Evolutionary conservation across 2,888 invertebrate species (phyloP).

Genomic region (Aphelenchoides bicaudatus): DNA sequence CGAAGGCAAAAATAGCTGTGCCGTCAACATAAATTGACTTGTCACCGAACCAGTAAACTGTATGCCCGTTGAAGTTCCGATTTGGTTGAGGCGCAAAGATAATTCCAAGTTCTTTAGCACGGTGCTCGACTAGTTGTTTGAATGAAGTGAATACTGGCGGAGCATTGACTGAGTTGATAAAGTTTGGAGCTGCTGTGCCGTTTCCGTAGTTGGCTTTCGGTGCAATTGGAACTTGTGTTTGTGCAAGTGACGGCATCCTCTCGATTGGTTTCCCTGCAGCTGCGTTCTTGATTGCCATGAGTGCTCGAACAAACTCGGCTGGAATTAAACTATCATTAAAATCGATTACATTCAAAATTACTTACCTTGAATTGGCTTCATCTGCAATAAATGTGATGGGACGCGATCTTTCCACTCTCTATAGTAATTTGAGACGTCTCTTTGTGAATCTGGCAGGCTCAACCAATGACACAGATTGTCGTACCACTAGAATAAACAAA

Average conservation of each 20-base stretch:
- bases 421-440: conserved; percentile 84
- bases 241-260: too few species aligned
- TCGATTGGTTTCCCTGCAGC: conserved; percentile 16
- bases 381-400: conserved; percentile 64
- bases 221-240: too few species aligned
- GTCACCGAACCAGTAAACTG: conserved; percentile 77
- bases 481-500: conserved; percentile 61
- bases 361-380: conserved; percentile 28
- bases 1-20: conserved; percentile 75
- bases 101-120: conserved; percentile 69
- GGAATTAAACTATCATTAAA: conserved; percentile 13
- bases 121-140: conserved; percentile 17
- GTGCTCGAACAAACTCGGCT: conserved; percentile 25
- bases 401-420: conserved; percentile 68
- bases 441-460: conserved; percentile 77
- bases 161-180: too few species aligned
- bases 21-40: conserved; percentile 77
- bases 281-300: conserved; percentile 25
- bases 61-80: too few species aligned
- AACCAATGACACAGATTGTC: conserved; percentile 73
- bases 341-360: conserved; percentile 3
- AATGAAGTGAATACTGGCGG: too few species aligned
- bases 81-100: conserved; percentile 86
- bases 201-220: background rate
- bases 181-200: too few species aligned